Base-by-base conservation (phyloP, 2,113 vertebrate genomes). In the Buteo buteo region DNA sequence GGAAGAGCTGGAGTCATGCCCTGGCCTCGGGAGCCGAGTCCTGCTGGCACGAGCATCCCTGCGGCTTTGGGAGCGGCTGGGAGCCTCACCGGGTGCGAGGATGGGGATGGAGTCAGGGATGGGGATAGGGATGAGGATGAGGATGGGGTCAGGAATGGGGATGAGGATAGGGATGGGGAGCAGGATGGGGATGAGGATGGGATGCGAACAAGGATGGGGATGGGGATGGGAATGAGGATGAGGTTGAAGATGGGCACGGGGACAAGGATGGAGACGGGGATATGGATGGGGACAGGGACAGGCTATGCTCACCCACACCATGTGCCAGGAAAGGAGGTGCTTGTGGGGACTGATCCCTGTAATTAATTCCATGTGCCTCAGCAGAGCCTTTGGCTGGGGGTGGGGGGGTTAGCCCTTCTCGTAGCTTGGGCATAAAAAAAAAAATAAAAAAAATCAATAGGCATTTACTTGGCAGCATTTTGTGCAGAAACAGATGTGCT, bases 401-500 rank as follows among this genome's bases (percentile, higher is more conserved):
- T 11, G 25, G 9, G 28, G 9, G n/a, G 25, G 32, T 5, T 34
- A 21, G 47, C 31, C 52, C 38, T 66, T 50, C 59, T 13, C 36
- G 17, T 1, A 29, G 77, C 20, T 11, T 17, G 47, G 86, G 38
- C 64, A 47, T 3, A 2, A 40, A 70, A 26, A 70, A 26, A 26
- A 45, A n/a, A 62, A 32, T 10, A 38, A 70, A 34, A 22, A 45
- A 49, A 66, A 54, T 52, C 84, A 73, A 59, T 8, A 80, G 45
- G 54, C 71, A 7, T 69, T 84, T 58, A 32, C 34, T 83, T 65
- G 74, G 83, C 1, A 12, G 54, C 12, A 8, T 36, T 85, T 66
- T 36, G 93, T 82, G 50, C 82, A 88, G 64, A 81, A 94, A 25
- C 72, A 93, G 88, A 86, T 77, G 81, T 82, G 74, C 78, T 55